Conservation (phyloP, 2,888 invertebrate species). For the Coelinius sp. region DNA sequence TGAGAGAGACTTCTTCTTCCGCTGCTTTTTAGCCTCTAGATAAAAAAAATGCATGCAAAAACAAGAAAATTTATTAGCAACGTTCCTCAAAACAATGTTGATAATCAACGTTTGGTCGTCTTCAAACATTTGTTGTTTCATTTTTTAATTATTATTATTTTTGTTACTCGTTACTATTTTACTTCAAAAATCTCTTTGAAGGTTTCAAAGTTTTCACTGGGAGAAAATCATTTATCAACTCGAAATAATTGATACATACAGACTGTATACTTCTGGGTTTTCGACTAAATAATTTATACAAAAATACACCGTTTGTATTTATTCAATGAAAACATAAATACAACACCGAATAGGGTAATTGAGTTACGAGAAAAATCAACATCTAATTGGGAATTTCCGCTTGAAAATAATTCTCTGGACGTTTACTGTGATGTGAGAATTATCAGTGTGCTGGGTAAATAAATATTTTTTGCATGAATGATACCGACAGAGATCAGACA, state of each 20-base stretch:
- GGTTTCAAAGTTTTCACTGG: neutral
- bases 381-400: neutral
- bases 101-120: conserved; percentile 42
- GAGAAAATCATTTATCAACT: conserved; percentile 1
- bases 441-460: conserved; percentile 11
- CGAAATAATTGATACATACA: neutral
- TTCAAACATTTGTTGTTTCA: conserved; percentile 33
- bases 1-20: conserved; percentile 92
- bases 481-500: conserved; percentile 8
- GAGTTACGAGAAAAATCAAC: neutral
- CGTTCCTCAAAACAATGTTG: conserved; percentile 57
- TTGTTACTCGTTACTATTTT: neutral
- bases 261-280: neutral
- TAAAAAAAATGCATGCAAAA: conserved; percentile 70
- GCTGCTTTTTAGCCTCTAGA: conserved; percentile 94
- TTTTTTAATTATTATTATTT: conserved; percentile 29
- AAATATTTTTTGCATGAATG: conserved; percentile 3
- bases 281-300: neutral
- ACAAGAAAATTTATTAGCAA: conserved; percentile 69
- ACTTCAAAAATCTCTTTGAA: conserved; percentile 2
- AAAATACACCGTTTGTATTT: conserved; percentile 2
- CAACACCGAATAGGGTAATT: neutral
- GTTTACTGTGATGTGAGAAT: conserved; percentile 20
- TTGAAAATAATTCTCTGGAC: neutral
- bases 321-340: neutral